Conservation (phyloP, 1,140 invertebrate genomes). For the Sitophilus oryzae region DNA sequence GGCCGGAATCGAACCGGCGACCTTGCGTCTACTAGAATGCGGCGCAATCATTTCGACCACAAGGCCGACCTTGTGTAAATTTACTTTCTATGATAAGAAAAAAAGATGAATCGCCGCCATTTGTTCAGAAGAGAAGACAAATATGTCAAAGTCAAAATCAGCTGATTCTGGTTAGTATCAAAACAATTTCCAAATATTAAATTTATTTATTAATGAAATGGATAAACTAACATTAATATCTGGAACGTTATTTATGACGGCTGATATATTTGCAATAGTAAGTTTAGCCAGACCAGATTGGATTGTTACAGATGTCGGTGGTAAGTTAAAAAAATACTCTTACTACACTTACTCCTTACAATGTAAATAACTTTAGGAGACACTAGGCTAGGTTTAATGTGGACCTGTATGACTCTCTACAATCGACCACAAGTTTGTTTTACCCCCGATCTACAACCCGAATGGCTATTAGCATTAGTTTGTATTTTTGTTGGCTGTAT, state of each 20-base stretch:
- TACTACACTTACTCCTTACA: too few species aligned
- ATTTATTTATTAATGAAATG: slow-evolving; percentile 53
- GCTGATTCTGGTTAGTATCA: too few species aligned
- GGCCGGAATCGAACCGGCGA: too few species aligned
- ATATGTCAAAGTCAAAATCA: too few species aligned
- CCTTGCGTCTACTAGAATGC: too few species aligned
- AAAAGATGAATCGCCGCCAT: too few species aligned
- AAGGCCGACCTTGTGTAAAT: too few species aligned
- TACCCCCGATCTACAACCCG: slow-evolving; percentile 75
- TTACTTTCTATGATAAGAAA: too few species aligned
- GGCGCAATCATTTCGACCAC: too few species aligned
- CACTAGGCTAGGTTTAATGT: slow-evolving; percentile 84
- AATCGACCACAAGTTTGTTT: slow-evolving; percentile 84
- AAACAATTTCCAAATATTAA: too few species aligned
- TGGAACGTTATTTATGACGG: slow-evolving; percentile 83
- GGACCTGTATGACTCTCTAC: slow-evolving; percentile 89
- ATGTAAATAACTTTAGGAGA: slow-evolving; percentile 70
- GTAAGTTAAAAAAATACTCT: slow-evolving; percentile 54
- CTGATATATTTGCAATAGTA: slow-evolving; percentile 89
- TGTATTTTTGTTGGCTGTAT: slow-evolving; percentile 91
- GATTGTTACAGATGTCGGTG: slow-evolving; percentile 92
- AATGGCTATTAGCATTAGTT: slow-evolving; percentile 85
- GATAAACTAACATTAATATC: slow-evolving; percentile 91
- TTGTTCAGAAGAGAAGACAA: too few species aligned
- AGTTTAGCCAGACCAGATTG: slow-evolving; percentile 92